A percentile compares a stretch with the other conserved stretches of the same genome.
phyloP scores from a whole-genome alignment of 2,113 vertebrate species.

The Actenoides lindsayi region DNA sequence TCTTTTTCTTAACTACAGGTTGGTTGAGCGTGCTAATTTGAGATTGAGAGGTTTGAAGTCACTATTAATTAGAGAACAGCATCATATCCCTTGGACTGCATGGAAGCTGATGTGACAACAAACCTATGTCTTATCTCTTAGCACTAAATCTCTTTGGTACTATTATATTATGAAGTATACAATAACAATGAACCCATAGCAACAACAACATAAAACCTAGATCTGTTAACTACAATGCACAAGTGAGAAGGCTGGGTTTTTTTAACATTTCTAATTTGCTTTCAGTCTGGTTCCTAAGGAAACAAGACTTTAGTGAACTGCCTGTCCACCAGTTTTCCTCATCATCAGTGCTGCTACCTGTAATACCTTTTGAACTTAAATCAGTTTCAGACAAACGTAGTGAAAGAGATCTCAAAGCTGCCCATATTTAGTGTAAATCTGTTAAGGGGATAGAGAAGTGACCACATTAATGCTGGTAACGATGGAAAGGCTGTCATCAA shows the following conservation, averaged over 20 bases:
- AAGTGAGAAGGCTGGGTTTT: background rate
- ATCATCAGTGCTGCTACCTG: background rate
- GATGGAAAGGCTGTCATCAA: background rate
- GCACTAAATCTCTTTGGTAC: background rate
- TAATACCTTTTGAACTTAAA: background rate
- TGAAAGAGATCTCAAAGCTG: background rate
- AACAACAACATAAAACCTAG: background rate
- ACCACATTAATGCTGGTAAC: background rate
- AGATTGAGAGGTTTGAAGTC: background rate
- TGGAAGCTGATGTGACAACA: conserved; percentile 25
- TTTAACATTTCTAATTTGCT: background rate
- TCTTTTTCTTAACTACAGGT: background rate
- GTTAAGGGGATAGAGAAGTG: background rate
- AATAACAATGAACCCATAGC: background rate
- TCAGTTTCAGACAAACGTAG: background rate
- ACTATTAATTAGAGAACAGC: conserved; percentile 7
- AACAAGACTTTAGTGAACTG: background rate
- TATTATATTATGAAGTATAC: background rate
- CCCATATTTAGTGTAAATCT: background rate
- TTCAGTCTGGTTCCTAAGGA: conserved; percentile 19
- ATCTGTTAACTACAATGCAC: background rate
- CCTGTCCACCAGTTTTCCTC: background rate
- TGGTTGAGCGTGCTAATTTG: background rate
- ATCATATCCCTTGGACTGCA: background rate
- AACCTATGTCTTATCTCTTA: background rate